phyloP scores from a whole-genome alignment of 2,113 vertebrate genomes.

The Genyomyrus donnyi region DNA sequence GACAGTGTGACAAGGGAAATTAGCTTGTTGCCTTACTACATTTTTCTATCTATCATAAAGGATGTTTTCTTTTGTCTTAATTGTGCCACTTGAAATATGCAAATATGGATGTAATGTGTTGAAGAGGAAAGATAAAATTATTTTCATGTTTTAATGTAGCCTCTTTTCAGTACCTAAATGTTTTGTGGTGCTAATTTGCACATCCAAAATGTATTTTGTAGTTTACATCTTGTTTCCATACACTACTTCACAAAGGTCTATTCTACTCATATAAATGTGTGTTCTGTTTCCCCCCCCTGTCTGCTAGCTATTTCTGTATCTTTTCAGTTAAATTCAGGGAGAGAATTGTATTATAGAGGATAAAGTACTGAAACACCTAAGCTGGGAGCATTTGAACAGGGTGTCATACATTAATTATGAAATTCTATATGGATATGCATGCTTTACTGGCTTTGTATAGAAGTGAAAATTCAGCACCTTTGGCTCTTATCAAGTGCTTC shows the following conservation, averaged over 20 bases:
- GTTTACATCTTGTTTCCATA: neutral
- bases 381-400: neutral
- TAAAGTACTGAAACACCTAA: neutral
- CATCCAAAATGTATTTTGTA: neutral
- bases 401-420: neutral
- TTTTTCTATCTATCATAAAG: neutral
- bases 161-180: neutral
- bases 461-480: neutral
- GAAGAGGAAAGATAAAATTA: neutral
- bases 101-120: neutral
- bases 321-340: neutral
- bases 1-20: conserved; percentile 7
- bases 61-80: conserved; percentile 23
- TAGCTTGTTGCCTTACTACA: conserved; percentile 12
- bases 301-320: neutral
- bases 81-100: conserved; percentile 5
- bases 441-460: neutral
- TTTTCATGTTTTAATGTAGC: neutral
- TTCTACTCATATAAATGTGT: neutral
- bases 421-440: neutral
- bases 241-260: neutral
- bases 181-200: conserved; percentile 4
- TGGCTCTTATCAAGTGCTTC: neutral
- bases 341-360: neutral
- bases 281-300: neutral